These are phyloP conservation scores for Esox lucius DNA, from an alignment of 2,797 vertebrate species.

Conservation along the genomic window DNA sequence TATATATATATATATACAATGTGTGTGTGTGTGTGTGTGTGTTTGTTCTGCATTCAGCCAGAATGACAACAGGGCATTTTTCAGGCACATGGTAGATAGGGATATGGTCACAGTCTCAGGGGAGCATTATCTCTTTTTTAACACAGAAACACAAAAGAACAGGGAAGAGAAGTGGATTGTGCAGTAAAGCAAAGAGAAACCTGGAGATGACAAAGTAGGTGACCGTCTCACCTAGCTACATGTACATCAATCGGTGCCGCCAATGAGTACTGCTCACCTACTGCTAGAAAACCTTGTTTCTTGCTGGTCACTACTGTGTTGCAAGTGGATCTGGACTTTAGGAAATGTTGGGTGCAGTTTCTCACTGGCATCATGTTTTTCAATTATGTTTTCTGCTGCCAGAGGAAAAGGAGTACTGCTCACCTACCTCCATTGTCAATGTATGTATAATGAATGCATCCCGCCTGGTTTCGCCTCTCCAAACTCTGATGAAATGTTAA, in stretches of 20 bases:
- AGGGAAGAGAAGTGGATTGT: neutral
- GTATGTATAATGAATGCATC: constrained; percentile 30
- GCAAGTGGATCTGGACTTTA: neutral
- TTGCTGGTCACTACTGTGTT: neutral
- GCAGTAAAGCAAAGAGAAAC: neutral
- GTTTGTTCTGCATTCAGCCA: neutral
- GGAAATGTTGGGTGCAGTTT: neutral
- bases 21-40: too few relatives aligned
- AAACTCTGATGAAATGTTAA: constrained; percentile 40
- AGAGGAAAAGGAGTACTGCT: neutral
- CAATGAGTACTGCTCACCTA: neutral
- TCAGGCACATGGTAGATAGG: neutral
- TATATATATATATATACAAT: too few relatives aligned
- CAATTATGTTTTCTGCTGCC: neutral
- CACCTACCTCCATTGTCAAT: neutral
- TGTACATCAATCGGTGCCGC: neutral
- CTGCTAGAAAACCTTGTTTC: too few relatives aligned
- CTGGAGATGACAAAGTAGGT: neutral
- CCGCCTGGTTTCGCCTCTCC: constrained; percentile 18
- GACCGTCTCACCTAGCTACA: neutral
- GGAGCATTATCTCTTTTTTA: neutral
- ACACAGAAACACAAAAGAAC: neutral
- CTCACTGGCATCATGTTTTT: neutral
- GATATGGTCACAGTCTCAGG: neutral
- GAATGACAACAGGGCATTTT: neutral